Base-by-base conservation (phyloP, 2,888 invertebrate genomes). In the Artemia sinica region DNA sequence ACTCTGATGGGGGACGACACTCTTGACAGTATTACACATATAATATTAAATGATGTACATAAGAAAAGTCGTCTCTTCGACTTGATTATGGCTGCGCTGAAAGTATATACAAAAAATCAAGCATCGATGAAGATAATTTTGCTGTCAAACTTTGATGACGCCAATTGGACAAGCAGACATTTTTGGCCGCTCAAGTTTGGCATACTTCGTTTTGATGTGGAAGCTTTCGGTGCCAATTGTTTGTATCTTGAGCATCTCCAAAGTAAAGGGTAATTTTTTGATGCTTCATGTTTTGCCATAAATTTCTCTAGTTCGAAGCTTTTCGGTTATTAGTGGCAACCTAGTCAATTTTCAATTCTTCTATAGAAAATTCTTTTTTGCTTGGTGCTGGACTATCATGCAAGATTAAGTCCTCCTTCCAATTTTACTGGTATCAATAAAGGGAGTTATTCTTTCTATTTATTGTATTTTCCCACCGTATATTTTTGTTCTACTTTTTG, bases 21-120 rank as follows among this genome's bases (percentile, higher is more conserved):
- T 49, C 80, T 90, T 13, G 81, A 83, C 8, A 83, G 86, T 14
- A 85, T 91, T 67, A 90, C 92, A 0, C 96, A 96, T 77, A 81
- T 91, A 65, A 85, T 91, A 68, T 85, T 95, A 75, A 97, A 97
- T 78, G 97, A 97, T 79, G 87, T 96, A 49, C 97, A 97, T 78
- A 96, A 96, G 77, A 83, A 96, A 0, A 94, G 95, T 78, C 85
- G 89, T 75, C 87, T 91, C 76, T 88, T 90, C 67, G 97, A 97
- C 79, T 95, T 96, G 78, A 82, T 96, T 65, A 80, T 97, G 71
- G 88, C 93, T 70, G 87, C 89, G 7, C 79, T 96, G 68, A 83
- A 87, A 63, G 89, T 91, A 75, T 84, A 86, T 12, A 77, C 93
- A 65, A 58, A 10, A 14, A 18, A 14, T 10, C 58, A 58, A n/a